These are phyloP conservation scores for Andricus grossulariae DNA, from an alignment of 1,140 invertebrate species.

Conservation along the genomic window DNA sequence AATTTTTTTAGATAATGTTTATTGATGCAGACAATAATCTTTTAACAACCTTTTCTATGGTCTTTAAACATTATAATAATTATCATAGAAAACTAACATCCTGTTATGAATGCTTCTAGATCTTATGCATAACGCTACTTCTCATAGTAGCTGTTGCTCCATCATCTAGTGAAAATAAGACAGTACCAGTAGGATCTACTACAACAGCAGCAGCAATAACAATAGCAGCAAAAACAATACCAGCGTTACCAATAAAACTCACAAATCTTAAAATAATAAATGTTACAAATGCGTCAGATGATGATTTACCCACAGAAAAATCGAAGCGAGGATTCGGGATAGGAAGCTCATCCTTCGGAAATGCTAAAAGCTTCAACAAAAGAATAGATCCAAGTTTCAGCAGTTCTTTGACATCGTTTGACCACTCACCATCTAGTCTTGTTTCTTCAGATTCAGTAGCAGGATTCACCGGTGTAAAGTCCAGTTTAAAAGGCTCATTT, in stretches of 20 bases:
- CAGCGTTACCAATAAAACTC: not conserved
- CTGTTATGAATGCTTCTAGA: constrained; percentile 38
- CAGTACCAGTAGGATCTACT: not conserved
- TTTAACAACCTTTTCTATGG: too few relatives aligned
- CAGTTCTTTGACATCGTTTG: not conserved
- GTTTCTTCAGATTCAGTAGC: not conserved
- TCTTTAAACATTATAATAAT: too few relatives aligned
- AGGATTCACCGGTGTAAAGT: not conserved
- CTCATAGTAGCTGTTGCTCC: constrained; percentile 16
- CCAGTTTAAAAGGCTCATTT: not conserved
- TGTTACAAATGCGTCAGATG: not conserved
- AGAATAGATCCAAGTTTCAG: not conserved
- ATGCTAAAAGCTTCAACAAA: not conserved
- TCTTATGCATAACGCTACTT: constrained; percentile 35
- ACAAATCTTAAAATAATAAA: not conserved
- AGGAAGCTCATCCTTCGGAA: not conserved
- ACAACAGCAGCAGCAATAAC: too few relatives aligned
- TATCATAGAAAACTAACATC: not conserved
- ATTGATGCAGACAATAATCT: too few relatives aligned
- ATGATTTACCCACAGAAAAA: not conserved
- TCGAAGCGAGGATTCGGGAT: not conserved
- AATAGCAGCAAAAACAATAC: not conserved
- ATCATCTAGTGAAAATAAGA: not conserved
- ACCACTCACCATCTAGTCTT: not conserved
- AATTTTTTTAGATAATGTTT: too few relatives aligned